Evolutionary conservation across 1,140 invertebrate genomes (phyloP), one percentile per base, ranked within the genome.

Genomic region (Grapholita molesta): DNA sequence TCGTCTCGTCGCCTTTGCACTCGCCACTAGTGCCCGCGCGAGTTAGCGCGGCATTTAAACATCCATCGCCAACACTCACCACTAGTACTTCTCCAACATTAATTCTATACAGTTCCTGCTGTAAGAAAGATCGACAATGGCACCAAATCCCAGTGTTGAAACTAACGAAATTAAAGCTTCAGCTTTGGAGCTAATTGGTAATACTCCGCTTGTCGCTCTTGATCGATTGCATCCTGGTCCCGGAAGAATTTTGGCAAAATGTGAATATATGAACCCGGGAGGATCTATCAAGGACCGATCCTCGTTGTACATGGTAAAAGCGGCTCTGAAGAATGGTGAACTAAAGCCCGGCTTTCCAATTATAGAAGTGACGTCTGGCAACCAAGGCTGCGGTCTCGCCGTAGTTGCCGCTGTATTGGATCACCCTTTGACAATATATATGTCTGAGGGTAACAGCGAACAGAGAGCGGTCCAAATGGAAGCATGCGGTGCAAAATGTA

Each of bases 261-360:
- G 88, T 75, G 88, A 90, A 65, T 90, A 88, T 35, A 89, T 89
- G 85, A 91, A 91, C 38, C 89, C 89, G 2, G 89, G 87, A 57
- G 89, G 84, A 18, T 91, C 89, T 1, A 83, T 91, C 15, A 91
- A 91, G 77, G 84, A 83, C 52, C 79, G 89, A 2, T 89, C 89
- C 5, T 88, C 89, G 2, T 28, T 89, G 15, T 73, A 82, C 65
- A 91, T 91, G 89, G 82, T 91, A 66, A 64, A 78, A 23, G 73
- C 78, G 23, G 89, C 89, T 8, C 67, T 70, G 0, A 76, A 80
- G 57, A 79, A 64, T 28, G 87, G 89, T 11, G 69, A 78, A 7
- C 66, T 91, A 55, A 82, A 88, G 55, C 86, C 85, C 5, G 83
- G 84, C 0, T 73, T 24, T 0, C 80, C 84, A 0, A 87, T 91